Conservation (phyloP, 2,797 vertebrate species). For the Intellagama lesueurii region DNA sequence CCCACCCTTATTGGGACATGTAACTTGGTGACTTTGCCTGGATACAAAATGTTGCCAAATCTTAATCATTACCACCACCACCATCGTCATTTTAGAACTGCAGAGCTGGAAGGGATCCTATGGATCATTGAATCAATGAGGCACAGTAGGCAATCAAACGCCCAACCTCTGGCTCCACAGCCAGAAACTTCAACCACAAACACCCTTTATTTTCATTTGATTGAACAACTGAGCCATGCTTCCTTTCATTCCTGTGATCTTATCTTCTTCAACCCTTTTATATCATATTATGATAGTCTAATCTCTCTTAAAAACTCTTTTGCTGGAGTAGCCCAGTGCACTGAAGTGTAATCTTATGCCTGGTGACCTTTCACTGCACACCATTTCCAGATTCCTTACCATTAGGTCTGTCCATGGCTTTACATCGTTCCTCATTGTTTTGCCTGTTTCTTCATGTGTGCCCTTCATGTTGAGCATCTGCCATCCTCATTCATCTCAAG, state of each 20-base stretch:
- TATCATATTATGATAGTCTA: neutral
- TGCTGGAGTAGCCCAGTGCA: neutral
- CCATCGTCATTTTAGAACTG: no score
- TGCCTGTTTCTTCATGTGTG: neutral
- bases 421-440: neutral
- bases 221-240: neutral
- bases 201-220: neutral
- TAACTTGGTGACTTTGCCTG: neutral
- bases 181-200: neutral
- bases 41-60: neutral
- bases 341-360: neutral
- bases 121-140: no score
- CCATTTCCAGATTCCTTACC: neutral
- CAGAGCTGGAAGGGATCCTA: no score
- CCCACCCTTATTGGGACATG: neutral
- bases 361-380: neutral
- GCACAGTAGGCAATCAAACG: no score
- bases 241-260: neutral
- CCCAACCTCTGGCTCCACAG: no score
- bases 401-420: neutral
- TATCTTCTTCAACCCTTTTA: neutral
- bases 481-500: neutral
- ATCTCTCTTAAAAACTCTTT: neutral
- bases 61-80: neutral
- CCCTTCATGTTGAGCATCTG: neutral